A percentile compares a stretch with the other conserved stretches of the same genome.
phyloP scores from a whole-genome alignment of 2,113 vertebrate species.

The Heterocephalus glaber region DNA sequence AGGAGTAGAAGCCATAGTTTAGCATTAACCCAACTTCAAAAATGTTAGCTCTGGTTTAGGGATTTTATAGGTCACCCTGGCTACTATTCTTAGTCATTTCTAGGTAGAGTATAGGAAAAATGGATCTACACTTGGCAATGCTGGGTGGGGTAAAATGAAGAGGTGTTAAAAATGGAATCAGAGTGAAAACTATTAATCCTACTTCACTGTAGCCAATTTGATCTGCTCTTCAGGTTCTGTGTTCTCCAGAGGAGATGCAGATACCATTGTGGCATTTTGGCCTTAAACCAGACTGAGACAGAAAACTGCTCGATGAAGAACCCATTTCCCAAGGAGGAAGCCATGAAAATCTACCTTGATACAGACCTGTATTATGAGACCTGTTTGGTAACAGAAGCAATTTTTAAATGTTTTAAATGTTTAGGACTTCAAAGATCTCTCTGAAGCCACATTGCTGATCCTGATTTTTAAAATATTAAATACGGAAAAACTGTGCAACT shows the following conservation, averaged over 20 bases:
- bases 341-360: background rate
- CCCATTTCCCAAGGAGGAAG: background rate
- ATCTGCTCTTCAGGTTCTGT: background rate
- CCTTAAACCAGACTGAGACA: background rate
- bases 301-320: background rate
- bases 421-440: background rate
- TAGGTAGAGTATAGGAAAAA: background rate
- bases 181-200: background rate
- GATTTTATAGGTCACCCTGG: background rate
- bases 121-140: background rate
- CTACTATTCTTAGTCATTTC: background rate
- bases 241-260: background rate
- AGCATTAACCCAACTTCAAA: background rate
- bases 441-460: background rate
- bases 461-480: conserved; percentile 15
- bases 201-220: background rate
- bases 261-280: background rate
- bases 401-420: background rate
- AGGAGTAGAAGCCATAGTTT: background rate
- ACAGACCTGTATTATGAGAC: background rate
- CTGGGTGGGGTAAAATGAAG: background rate
- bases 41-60: background rate
- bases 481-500: background rate
- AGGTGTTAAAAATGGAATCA: background rate
- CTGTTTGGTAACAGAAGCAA: background rate